Percentiles rank a stretch among this genome's conserved stretches.
phyloP scores from a whole-genome alignment of 2,113 vertebrate genomes.

The Agelaius tricolor region DNA sequence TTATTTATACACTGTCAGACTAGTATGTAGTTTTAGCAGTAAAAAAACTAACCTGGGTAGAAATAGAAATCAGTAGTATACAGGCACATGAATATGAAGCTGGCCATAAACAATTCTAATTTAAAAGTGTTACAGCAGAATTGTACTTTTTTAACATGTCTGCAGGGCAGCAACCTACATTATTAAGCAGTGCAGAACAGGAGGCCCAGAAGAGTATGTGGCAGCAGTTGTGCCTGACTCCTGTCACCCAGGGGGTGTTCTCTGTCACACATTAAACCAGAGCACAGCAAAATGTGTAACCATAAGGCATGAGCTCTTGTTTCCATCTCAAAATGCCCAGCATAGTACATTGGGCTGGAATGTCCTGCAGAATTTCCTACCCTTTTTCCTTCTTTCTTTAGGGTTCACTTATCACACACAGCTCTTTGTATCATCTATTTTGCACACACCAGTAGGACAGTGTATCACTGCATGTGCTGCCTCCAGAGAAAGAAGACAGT shows the following conservation, averaged over 20 bases:
- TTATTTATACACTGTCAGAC: background rate
- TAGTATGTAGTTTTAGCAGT: background rate
- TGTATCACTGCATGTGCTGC: background rate
- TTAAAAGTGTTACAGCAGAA: background rate
- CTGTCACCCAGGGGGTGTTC: fast-evolving
- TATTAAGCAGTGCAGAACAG: background rate
- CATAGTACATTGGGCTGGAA: background rate
- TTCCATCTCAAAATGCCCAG: background rate
- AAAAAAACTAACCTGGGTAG: background rate
- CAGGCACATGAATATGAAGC: background rate
- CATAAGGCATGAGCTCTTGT: background rate
- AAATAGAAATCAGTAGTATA: background rate
- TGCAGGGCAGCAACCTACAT: background rate
- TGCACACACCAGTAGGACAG: background rate
- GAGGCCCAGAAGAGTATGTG: background rate
- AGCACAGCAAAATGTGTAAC: background rate
- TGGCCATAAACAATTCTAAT: background rate
- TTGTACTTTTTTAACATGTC: background rate
- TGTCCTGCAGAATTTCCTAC: background rate
- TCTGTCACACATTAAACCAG: background rate
- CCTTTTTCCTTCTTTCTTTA: background rate
- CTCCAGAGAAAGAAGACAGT: background rate
- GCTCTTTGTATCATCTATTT: background rate
- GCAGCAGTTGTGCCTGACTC: background rate
- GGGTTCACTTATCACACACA: background rate